Percentiles rank a stretch among this genome's conserved stretches.
Evolutionary conservation across 2,888 invertebrate species (phyloP).

Genomic region (Halocaridina rubra): DNA sequence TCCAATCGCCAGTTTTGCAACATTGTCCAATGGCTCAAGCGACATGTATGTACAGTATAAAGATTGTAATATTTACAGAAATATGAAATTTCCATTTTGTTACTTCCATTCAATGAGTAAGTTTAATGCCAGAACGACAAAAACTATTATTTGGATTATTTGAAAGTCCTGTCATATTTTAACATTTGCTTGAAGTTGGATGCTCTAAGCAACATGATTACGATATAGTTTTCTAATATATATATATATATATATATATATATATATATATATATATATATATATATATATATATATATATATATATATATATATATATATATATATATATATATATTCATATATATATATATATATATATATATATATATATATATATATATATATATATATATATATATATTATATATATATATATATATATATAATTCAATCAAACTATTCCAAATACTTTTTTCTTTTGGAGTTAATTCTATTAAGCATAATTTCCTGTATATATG

Average conservation of each 20-base stretch:
- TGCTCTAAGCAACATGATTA: background rate
- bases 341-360: conserved; percentile 4
- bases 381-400: background rate
- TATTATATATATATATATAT: background rate
- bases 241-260: background rate
- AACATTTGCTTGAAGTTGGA: background rate
- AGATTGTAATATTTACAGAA: background rate
- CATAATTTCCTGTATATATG: too few species aligned
- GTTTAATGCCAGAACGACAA: background rate
- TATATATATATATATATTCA: background rate
- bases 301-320: conserved; percentile 5
- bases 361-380: background rate
- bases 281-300: conserved; percentile 7
- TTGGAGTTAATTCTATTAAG: too few species aligned
- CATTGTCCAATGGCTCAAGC: too few species aligned
- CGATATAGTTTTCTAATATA: background rate
- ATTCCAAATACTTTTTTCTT: too few species aligned
- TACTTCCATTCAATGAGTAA: background rate
- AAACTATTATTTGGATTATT: background rate
- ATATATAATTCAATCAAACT: too few species aligned
- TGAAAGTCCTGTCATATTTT: background rate
- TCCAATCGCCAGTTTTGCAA: conserved; percentile 7
- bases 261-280: conserved; percentile 18
- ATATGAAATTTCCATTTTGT: background rate
- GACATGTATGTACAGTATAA: background rate